Evolutionary conservation across 2,797 vertebrate genomes (phyloP).

Genomic region (Sparus aurata): DNA sequence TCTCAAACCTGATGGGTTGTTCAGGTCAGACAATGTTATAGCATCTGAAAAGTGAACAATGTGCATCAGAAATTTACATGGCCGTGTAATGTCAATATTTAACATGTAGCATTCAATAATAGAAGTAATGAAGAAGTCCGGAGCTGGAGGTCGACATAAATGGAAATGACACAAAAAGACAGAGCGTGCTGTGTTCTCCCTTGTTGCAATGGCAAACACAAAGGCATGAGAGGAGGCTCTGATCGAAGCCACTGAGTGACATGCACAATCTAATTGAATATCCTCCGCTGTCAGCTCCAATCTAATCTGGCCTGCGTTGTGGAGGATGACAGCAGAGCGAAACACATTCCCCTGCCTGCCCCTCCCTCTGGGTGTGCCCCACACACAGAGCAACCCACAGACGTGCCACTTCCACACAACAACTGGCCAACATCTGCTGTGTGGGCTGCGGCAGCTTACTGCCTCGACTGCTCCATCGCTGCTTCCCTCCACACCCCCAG

Average conservation of each 20-base stretch:
- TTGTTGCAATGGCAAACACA: conserved; percentile 76
- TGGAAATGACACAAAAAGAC: conserved; percentile 80
- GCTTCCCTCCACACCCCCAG: conserved; percentile 55
- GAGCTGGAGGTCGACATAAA: conserved; percentile 81
- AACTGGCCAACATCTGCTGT: conserved; percentile 86
- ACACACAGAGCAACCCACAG: conserved; percentile 66
- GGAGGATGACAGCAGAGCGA: conserved; percentile 85
- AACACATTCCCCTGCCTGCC: conserved; percentile 73
- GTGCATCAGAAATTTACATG: conserved; percentile 60
- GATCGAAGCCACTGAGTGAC: conserved; percentile 88
- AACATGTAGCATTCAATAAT: conserved; percentile 71
- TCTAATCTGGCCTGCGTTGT: conserved; percentile 85
- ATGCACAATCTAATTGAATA: conserved; percentile 90
- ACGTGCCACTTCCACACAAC: conserved; percentile 71
- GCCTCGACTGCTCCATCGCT: conserved; percentile 41
- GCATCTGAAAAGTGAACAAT: conserved; percentile 74
- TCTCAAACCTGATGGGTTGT: conserved; percentile 42
- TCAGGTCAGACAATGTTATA: conserved; percentile 62
- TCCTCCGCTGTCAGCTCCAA: conserved; percentile 88
- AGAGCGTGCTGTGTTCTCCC: conserved; percentile 67
- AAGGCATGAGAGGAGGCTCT: conserved; percentile 79
- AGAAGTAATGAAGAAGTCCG: conserved; percentile 71
- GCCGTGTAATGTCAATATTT: conserved; percentile 64
- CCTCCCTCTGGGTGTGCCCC: conserved; percentile 81
- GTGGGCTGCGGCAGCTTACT: conserved; percentile 62